Percentiles rank a stretch among this genome's conserved stretches.
phyloP scores from a whole-genome alignment of 2,888 invertebrate species.

The Agonopterix heracliana region DNA sequence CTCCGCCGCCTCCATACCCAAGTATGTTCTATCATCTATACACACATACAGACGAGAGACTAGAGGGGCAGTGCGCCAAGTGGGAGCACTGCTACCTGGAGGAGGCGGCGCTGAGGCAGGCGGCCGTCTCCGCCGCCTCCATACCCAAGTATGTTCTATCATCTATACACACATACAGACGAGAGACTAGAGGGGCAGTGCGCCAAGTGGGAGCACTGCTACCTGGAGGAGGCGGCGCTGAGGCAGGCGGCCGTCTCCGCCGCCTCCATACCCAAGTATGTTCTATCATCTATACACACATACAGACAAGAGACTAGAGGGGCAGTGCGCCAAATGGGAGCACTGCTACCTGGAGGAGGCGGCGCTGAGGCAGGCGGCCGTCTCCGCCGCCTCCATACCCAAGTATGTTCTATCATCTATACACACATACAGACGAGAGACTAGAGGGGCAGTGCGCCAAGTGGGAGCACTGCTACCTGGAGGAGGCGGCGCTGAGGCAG shows the following conservation, averaged over 20 bases:
- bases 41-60: constrained; percentile 61
- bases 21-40: constrained; percentile 48
- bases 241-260: constrained; percentile 85
- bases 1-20: constrained; percentile 82
- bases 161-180: constrained; percentile 33
- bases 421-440: constrained; percentile 59
- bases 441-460: constrained; percentile 87
- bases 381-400: constrained; percentile 82
- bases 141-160: constrained; percentile 74
- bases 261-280: constrained; percentile 80
- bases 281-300: neutral
- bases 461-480: constrained; percentile 90
- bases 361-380: constrained; percentile 82
- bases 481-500: constrained; percentile 85
- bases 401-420: constrained; percentile 56
- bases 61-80: constrained; percentile 87
- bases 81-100: constrained; percentile 92
- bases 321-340: constrained; percentile 90
- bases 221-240: constrained; percentile 86
- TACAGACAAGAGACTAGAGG: constrained; percentile 78
- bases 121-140: constrained; percentile 83
- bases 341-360: constrained; percentile 89
- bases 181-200: constrained; percentile 83
- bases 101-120: constrained; percentile 84
- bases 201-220: constrained; percentile 90